Base-by-base conservation (phyloP, 2,113 vertebrate genomes). In the Mellivora capensis region DNA sequence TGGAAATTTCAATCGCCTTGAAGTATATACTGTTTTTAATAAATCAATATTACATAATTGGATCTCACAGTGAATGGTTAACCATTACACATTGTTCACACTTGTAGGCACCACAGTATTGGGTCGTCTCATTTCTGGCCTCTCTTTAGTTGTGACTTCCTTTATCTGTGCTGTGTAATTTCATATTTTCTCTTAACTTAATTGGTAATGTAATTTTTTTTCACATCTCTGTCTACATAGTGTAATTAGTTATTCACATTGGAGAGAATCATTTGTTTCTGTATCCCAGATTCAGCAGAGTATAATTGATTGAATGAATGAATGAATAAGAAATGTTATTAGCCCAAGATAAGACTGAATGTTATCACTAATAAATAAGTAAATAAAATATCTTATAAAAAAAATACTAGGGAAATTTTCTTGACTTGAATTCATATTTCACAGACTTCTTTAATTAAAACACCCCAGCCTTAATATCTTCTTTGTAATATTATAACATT, bases 11-110 rank as follows among this genome's bases (percentile, higher is more conserved):
- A 80, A 93, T 72, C 83, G n/a, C 79, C 71, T 91, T 76, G 13
- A 96, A 90, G 37, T 84, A 44, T 84, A 76, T 37, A 17, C 54
- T 82, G 7, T 77, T 83, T 93, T 96, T 61, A 94, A 91, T 97
- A 87, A 83, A 96, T 90, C 54, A 74, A 23, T 83, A 89, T 81
- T 42, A 47, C 7, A n/a, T 54, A 57, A 94, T 21, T 71, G 61
- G 49, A 71, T 87, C 93, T 96, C 49, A 83, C 2, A 52, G 34
- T 84, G 49, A 93, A 52, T 71, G 71, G 6, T 8, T 34, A 62
- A 47, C 9, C n/a, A n/a, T 67, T 88, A 9, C 37, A 82, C 4
- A 10, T 18, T 34, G 4, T 64, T 76, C 52, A 13, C 54, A 47
- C 15, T 49, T 84, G 72, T 61, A 71, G 47, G 29, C 2, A 39